phyloP scores from a whole-genome alignment of 2,113 vertebrate genomes.

The Orthonyx spaldingii region DNA sequence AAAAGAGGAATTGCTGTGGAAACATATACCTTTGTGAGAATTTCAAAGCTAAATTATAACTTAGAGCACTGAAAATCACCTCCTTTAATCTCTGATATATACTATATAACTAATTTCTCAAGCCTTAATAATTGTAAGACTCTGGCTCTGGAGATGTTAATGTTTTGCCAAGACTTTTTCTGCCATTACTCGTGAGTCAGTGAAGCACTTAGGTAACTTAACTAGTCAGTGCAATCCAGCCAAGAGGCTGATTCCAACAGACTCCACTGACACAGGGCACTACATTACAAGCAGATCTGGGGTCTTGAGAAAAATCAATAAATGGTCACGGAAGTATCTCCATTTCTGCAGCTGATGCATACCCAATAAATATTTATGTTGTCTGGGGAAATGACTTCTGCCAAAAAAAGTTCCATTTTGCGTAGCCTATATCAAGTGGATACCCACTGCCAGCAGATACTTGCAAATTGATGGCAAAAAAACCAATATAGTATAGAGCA shows the following conservation, averaged over 20 bases:
- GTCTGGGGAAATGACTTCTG: neutral
- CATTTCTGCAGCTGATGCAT: neutral
- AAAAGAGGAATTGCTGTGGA: neutral
- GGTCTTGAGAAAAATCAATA: neutral
- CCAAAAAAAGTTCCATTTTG: neutral
- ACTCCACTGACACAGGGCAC: neutral
- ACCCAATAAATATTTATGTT: neutral
- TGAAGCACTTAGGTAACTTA: neutral
- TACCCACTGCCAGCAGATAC: neutral
- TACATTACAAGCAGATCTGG: neutral
- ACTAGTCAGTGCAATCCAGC: neutral
- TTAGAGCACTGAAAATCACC: neutral
- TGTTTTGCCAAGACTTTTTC: neutral
- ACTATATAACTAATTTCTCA: neutral
- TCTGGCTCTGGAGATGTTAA: neutral
- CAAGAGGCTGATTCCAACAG: neutral
- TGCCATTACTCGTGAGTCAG: neutral
- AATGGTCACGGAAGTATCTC: neutral
- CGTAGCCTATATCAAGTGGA: neutral
- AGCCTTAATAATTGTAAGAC: neutral
- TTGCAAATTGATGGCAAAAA: neutral
- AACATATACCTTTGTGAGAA: neutral
- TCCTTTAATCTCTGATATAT: neutral
- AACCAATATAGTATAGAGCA: neutral
- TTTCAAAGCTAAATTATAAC: slow-evolving; percentile 18